These are phyloP conservation scores for Zoanthus sansibaricus DNA, from an alignment of 92 coral and sea anemone species.

Conservation along the genomic window DNA sequence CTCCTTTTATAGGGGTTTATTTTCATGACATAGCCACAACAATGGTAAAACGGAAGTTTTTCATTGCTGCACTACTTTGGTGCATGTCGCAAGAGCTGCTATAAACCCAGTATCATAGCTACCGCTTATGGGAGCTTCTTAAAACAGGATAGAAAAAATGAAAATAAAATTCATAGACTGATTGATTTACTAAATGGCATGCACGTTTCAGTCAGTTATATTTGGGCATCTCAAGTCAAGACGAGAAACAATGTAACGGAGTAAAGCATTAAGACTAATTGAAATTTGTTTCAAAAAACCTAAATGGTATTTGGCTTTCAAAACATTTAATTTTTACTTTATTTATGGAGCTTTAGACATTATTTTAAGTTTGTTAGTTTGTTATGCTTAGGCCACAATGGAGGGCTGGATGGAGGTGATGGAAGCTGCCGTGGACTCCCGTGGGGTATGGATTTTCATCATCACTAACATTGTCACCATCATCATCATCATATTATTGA, in stretches of 20 bases:
- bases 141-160: too few species aligned
- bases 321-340: background rate
- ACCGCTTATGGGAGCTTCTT: too few species aligned
- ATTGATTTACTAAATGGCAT: too few species aligned
- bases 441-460: conserved; percentile 70
- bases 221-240: background rate
- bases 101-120: too few species aligned
- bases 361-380: background rate
- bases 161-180: too few species aligned
- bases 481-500: background rate
- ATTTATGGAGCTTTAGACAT: background rate
- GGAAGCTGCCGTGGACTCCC: conserved; percentile 90
- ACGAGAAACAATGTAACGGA: too few species aligned
- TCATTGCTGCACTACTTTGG: too few species aligned
- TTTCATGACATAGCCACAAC: too few species aligned
- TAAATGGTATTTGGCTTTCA: background rate
- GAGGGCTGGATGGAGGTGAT: conserved; percentile 99
- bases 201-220: background rate
- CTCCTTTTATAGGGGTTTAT: too few species aligned
- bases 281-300: conserved; percentile 43
- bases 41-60: too few species aligned
- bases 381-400: conserved; percentile 80
- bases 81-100: too few species aligned
- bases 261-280: conserved; percentile 53
- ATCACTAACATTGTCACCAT: too few species aligned